A percentile compares a stretch with the other conserved stretches of the same genome.
These are phyloP conservation scores for Arbacia lixula DNA, from an alignment of 53 echinoderm and acorn worm species.

Conservation along the genomic window DNA sequence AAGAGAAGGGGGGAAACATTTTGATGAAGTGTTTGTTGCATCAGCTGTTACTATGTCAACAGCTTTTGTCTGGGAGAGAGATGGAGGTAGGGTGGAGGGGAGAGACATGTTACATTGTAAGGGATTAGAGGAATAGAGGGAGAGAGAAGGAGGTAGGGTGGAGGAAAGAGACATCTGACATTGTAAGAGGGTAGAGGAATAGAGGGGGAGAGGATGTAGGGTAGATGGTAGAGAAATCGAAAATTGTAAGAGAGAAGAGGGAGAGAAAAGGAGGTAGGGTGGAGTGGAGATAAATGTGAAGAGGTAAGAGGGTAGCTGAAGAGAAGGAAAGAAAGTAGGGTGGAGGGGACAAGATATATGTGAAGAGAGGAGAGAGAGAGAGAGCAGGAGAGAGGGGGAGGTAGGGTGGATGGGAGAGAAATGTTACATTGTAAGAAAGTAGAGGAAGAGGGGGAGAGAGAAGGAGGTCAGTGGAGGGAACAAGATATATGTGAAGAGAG, in stretches of 20 bases:
- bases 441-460: no score
- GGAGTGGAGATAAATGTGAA: not conserved
- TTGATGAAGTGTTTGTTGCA: not conserved
- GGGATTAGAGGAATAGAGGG: no score
- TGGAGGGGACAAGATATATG: no score
- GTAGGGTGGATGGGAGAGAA: no score
- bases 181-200: not conserved
- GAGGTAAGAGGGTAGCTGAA: no score
- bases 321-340: no score
- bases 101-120: not conserved
- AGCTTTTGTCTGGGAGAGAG: not conserved
- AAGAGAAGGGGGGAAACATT: not conserved
- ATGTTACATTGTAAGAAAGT: not conserved
- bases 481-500: not conserved
- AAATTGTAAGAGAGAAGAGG: not conserved
- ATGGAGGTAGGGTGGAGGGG: not conserved
- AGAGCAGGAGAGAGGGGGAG: no score
- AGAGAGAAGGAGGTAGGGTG: not conserved
- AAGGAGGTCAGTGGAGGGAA: not conserved
- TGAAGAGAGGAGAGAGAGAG: no score
- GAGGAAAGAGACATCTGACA: not conserved
- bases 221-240: not conserved
- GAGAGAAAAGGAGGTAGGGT: not conserved
- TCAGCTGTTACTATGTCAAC: not conserved
- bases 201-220: not conserved